Evolutionary conservation across 1,140 invertebrate genomes (phyloP).

Genomic region (Myzus persicae): DNA sequence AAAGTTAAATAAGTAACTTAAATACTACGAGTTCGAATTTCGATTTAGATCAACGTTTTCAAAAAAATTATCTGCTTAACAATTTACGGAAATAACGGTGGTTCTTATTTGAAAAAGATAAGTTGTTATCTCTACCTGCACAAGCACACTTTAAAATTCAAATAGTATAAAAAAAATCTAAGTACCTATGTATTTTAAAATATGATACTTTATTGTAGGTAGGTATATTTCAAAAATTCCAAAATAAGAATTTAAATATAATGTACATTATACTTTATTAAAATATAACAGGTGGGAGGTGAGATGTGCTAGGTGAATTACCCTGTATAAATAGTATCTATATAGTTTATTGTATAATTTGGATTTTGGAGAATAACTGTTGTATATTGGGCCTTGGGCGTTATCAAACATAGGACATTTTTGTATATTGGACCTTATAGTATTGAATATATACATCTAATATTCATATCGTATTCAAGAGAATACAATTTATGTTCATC

Average conservation of each 20-base stretch:
- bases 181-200: too few relatives aligned
- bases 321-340: not conserved
- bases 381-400: not conserved
- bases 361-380: too few relatives aligned
- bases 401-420: not conserved
- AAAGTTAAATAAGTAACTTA: not conserved
- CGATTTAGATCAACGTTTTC: not conserved
- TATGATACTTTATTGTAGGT: too few relatives aligned
- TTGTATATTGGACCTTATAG: not conserved
- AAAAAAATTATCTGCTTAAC: not conserved
- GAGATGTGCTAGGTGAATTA: not conserved
- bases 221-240: not conserved
- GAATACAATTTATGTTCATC: not conserved
- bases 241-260: not conserved
- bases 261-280: not conserved
- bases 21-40: not conserved
- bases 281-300: not conserved
- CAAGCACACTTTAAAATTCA: too few relatives aligned
- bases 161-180: too few relatives aligned
- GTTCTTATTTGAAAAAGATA: not conserved
- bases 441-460: not conserved
- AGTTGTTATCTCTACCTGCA: too few relatives aligned
- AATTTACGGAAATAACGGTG: not conserved
- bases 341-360: not conserved
- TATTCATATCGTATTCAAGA: not conserved